phyloP scores from a whole-genome alignment of 2,888 invertebrate genomes.

The Synergus itoensis region DNA sequence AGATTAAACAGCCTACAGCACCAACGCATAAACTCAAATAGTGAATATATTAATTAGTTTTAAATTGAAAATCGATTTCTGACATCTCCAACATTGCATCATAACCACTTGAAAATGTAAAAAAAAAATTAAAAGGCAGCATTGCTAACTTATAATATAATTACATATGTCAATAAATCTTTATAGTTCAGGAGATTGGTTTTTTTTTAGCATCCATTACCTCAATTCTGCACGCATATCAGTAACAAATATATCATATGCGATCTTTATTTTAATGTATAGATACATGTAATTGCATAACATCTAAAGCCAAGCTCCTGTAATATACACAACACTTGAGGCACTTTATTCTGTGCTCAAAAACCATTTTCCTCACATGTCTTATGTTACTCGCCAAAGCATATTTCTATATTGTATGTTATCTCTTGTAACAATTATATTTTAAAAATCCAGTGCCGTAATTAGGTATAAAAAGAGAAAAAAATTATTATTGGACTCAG shows the following conservation, averaged over 20 bases:
- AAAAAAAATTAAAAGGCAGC: constrained; percentile 74
- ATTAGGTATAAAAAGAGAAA: constrained; percentile 64
- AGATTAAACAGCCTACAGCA: constrained; percentile 61
- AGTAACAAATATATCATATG: constrained; percentile 78
- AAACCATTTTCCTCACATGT: constrained; percentile 71
- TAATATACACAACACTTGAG: constrained; percentile 78
- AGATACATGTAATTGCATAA: constrained; percentile 77
- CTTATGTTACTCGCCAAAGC: constrained; percentile 72
- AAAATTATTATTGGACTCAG: constrained; percentile 49
- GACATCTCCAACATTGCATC: constrained; percentile 59
- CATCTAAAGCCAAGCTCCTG: constrained; percentile 78
- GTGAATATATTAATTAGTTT: constrained; percentile 59
- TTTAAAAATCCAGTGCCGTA: constrained; percentile 71
- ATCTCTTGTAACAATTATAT: constrained; percentile 72
- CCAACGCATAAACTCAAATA: constrained; percentile 60
- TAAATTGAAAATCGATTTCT: constrained; percentile 59
- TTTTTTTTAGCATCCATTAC: constrained; percentile 69
- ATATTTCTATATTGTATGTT: constrained; percentile 74
- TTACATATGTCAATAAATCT: constrained; percentile 69
- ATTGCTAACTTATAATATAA: constrained; percentile 71
- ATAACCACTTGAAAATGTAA: constrained; percentile 60
- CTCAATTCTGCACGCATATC: constrained; percentile 76
- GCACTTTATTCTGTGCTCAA: constrained; percentile 78
- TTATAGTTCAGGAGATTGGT: constrained; percentile 73
- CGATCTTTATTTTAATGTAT: constrained; percentile 75